phyloP scores from a whole-genome alignment of 2,797 vertebrate species.

The Moxostoma hubbsi region DNA sequence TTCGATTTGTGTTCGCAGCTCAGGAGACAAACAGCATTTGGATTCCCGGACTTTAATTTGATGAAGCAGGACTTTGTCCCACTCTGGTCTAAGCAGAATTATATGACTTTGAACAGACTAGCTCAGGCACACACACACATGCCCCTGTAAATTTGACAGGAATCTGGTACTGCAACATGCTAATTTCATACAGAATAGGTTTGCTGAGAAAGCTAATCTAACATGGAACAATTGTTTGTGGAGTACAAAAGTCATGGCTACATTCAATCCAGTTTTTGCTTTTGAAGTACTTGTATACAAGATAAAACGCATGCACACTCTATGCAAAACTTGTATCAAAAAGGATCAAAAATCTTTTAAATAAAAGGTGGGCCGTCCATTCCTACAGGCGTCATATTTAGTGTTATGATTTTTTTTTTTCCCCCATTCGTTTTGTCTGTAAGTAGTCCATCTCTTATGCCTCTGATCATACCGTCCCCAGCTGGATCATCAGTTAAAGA shows the following conservation, averaged over 20 bases:
- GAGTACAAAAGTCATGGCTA: neutral
- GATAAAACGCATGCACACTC: no score
- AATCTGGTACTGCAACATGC: neutral
- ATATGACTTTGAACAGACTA: conserved; percentile 1
- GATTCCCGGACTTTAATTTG: conserved; percentile 25
- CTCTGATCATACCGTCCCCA: no score
- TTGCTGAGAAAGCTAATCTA: neutral
- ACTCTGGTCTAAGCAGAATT: neutral
- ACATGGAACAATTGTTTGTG: neutral
- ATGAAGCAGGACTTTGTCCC: neutral
- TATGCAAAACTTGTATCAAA: no score
- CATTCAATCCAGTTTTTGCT: neutral
- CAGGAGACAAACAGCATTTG: conserved; percentile 21
- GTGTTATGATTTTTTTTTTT: no score
- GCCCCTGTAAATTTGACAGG: neutral
- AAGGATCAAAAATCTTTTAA: no score
- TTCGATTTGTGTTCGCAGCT: conserved; percentile 21
- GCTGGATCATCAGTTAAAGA: no score
- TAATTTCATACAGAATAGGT: neutral
- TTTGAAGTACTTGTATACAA: no score
- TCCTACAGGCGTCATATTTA: no score
- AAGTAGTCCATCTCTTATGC: no score
- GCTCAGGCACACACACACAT: neutral
- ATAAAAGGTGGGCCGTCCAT: no score
- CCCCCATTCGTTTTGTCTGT: no score